Evolutionary conservation across 2,113 vertebrate species (phyloP), one percentile per base, ranked within the genome.

Genomic region (Pitta sordida): DNA sequence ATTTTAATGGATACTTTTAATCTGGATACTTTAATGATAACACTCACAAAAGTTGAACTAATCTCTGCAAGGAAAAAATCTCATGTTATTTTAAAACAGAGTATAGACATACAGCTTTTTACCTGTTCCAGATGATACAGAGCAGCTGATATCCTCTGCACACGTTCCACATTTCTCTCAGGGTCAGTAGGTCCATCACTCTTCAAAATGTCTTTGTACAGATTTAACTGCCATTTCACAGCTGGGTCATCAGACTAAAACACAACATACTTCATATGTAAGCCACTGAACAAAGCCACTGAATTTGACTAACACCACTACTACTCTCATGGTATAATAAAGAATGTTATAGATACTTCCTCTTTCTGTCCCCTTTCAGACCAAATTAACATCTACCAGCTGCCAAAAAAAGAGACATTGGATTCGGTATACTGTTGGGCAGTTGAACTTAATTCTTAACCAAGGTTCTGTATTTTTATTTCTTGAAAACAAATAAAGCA

Each of bases 81-180:
- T 51, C 39, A 41, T 22, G 21, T 32, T 62, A 22, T 19, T 67
- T 86, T 49, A 68, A 89, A 89, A 36, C 3, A 32, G 34, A 18
- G 15, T 44, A 36, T 2, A 65, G 20, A 36, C 21, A 22, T 59
- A 81, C 77, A 49, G 19, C 19, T 55, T 37, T 70, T 71, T 90
- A 98, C 98, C 98, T 98, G 98, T 71, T 99, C 99, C 92, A 99
- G 98, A 95, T 99, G 98, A 96, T 98, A 99, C 44, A 99, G 98
- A 22, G 99, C 99, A 73, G 99, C 99, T 41, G 99, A 99, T 96
- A 99, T 99, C 92, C 99, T 99, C 98, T 99, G 99, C 49, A 99
- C 98, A 15, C 99, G 98, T 76, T 99, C 98, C 80, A 99, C 98
- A 8, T 96, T 97, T 95, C 97, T 98, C 67, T 99, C 99, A 21